Base-by-base conservation (phyloP, 2,888 invertebrate species). In the Cyaniris semiargus region DNA sequence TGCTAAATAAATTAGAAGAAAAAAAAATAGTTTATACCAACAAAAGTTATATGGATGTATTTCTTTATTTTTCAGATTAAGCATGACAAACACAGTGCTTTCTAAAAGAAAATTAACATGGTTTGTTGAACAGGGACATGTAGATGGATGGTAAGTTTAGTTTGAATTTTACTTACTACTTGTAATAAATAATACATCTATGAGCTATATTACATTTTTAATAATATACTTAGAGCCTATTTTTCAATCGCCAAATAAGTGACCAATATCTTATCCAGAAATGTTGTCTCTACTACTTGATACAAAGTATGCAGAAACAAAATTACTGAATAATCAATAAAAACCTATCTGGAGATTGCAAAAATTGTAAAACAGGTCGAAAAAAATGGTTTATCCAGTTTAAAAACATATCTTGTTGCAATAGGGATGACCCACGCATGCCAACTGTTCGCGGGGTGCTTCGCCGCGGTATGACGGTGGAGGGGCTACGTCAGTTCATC, bases 371-470 rank as follows among this genome's bases (percentile, higher is more conserved):
- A 34, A 34, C 34, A 34, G 34, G 34, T 6, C 7, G 1, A 34
- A 6, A 34, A 7, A 6, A 34, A 34, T 34, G 34, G 34, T 34
- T 34, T 7, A 34, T 34, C 34, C 34, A 34, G 34, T 34, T 34
- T 34, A 34, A 34, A 38, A 44, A 10, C 44, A 10, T 10, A 23
- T 21, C 2, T 15, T 66, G 18, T 74, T 13, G 13, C 3, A 48
- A 74, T 82, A 97, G 97, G 98, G 98, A 99, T 90, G 99, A 99
- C 94, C 99, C 99, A 0, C 95, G 99, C 76, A 98, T 99, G 94
- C 99, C 99, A 13, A 99, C 99, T 0, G 99, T 99, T 0, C 95
- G 99, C 79, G 99, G 99, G 15, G 97, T 99, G 77, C 92, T 99
- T 58, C 95, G 99, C 18, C 96, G 98, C 81, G 99, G 99, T 38